Base-by-base conservation (phyloP, 2,888 invertebrate species). In the Aphidius colemani region DNA sequence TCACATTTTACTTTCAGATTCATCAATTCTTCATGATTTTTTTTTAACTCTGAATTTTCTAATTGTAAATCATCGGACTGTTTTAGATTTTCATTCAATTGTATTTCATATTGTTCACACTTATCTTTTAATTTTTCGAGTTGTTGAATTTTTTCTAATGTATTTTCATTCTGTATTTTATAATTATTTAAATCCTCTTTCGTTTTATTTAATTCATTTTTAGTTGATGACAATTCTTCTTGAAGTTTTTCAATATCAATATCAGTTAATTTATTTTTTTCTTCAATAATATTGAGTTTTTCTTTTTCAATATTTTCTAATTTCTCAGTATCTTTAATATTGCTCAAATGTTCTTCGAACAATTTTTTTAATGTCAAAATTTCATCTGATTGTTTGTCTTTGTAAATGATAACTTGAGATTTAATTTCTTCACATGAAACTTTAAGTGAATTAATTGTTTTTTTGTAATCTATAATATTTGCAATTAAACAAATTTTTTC, bases 21-120 rank as follows among this genome's bases (percentile, higher is more conserved):
- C 44, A 7, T 6, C 43, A 51, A 62, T 45, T 75, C 70, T 55
- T 79, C 77, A 70, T 82, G 81, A 0, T 80, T 68, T 46, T 56
- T 51, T 7, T 10, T 59, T 30, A 67, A 51, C 59, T 66, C 66
- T 6, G 67, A 60, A 8, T 69, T 49, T 60, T 61, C 59, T 53
- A 67, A 48, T 70, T 78, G 73, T 13, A 73, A 64, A 66, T 77
- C 72, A 18, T 18, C 9, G 48, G 59, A 59, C n/a, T 51, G 53
- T 30, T 7, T 40, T n/a, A 44, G 13, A 61, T 7, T 44, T n/a
- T 53, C 51, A 9, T 45, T 44, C 10, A 53, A 7, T 44, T 48
- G 10, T 43, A 48, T 18, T 48, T 11, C 7, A 59, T 53, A 9
- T 30, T 11, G 11, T 30, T 53, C 40, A 53, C 40, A 53, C n/a